These are phyloP conservation scores for Numida meleagris DNA, from an alignment of 2,113 vertebrate genomes.

Conservation along the genomic window DNA sequence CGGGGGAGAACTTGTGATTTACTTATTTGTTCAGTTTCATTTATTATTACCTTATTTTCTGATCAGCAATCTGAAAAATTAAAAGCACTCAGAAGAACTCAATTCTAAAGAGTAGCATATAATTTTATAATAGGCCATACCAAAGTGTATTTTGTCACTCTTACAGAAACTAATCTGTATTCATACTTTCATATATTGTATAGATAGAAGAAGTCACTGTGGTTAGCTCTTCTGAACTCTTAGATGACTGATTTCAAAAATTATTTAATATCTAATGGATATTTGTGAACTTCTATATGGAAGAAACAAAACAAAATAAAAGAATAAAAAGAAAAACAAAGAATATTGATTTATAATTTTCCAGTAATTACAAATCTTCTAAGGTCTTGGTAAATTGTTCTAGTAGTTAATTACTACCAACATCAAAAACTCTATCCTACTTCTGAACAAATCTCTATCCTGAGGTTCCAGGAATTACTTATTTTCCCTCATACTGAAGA, in stretches of 20 bases:
- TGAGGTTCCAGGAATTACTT: background rate
- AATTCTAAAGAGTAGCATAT: background rate
- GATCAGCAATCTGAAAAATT: background rate
- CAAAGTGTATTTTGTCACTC: background rate
- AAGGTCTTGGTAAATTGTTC: background rate
- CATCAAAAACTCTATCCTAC: background rate
- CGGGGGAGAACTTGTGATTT: background rate
- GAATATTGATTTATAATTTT: background rate
- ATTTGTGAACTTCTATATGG: background rate
- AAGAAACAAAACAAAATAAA: background rate
- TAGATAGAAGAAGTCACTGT: background rate
- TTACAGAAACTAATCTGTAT: background rate
- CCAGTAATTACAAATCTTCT: background rate
- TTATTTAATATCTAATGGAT: background rate
- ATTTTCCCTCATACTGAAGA: background rate
- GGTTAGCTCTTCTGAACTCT: background rate
- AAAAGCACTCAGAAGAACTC: background rate
- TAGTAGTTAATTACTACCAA: background rate
- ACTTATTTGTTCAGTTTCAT: background rate
- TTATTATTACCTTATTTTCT: background rate
- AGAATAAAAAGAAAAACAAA: background rate
- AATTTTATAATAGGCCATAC: background rate
- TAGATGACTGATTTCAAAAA: background rate
- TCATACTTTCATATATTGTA: background rate
- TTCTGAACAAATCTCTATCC: background rate